These are phyloP conservation scores for Yponomeuta plumbellus DNA, from an alignment of 2,888 invertebrate species.

Conservation along the genomic window DNA sequence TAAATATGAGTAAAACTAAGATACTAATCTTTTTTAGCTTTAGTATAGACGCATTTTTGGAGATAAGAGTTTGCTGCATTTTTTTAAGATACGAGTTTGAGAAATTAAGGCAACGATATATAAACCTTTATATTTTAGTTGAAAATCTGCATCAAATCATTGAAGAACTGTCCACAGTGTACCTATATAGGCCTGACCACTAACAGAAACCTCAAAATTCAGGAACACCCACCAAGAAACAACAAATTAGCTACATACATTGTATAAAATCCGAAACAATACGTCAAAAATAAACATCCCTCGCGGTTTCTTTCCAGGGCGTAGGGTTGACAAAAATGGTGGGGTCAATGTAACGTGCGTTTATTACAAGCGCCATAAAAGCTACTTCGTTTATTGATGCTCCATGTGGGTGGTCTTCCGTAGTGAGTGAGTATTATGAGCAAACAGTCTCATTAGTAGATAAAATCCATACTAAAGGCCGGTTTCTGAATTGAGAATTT, in stretches of 20 bases:
- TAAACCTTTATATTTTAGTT: no score
- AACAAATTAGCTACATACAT: constrained; percentile 18
- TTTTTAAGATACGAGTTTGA: no score
- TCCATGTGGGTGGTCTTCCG: constrained; percentile 60
- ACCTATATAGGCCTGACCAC: background rate
- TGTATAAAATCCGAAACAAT: background rate
- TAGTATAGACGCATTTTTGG: no score
- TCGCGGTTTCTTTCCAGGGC: background rate
- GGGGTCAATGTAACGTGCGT: constrained; percentile 27
- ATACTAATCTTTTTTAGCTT: no score
- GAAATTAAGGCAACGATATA: no score
- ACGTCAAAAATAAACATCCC: constrained; percentile 2
- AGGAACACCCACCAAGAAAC: background rate
- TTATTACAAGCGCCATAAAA: constrained; percentile 65
- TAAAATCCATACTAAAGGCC: no score
- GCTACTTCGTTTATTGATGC: constrained; percentile 57
- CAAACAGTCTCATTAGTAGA: background rate
- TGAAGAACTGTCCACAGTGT: no score
- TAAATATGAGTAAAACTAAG: no score
- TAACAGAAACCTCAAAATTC: background rate
- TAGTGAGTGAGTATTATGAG: background rate
- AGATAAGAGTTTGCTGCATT: no score
- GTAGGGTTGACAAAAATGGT: constrained; percentile 10
- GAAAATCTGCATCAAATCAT: no score
- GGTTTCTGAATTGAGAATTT: no score